Percentiles rank a stretch among this genome's conserved stretches.
phyloP scores from a whole-genome alignment of 2,113 vertebrate genomes.

The Osmerus eperlanus region DNA sequence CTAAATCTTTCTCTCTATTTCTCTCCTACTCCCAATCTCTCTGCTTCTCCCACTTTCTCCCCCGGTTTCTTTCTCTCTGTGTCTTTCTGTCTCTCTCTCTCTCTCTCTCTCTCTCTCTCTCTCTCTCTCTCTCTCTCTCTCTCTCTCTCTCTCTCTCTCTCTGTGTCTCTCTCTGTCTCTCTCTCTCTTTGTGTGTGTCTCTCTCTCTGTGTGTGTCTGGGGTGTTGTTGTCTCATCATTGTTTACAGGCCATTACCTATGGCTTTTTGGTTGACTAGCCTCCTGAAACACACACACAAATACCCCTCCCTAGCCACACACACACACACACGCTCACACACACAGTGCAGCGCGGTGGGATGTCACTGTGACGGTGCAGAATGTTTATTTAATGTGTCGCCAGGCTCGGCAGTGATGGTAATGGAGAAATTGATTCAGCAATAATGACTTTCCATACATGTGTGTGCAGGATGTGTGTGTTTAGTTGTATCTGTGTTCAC shows the following conservation, averaged over 20 bases:
- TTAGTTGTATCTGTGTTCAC: not conserved
- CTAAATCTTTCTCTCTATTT: too few species aligned
- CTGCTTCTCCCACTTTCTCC: not conserved
- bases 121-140: not conserved
- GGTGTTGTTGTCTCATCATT: conserved; percentile 29
- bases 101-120: not conserved
- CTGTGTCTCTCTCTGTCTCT: not conserved
- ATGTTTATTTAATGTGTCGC: conserved; percentile 54
- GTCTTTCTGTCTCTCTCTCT: not conserved
- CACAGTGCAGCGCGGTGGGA: not conserved
- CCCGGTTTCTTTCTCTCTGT: not conserved
- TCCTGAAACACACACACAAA: too few species aligned
- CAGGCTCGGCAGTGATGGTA: conserved; percentile 38
- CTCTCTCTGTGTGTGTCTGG: not conserved
- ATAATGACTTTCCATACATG: conserved; percentile 54
- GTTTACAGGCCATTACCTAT: conserved; percentile 49
- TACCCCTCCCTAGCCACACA: not conserved
- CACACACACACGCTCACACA: not conserved
- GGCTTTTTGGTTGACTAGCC: conserved; percentile 23
- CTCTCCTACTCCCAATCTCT: too few species aligned
- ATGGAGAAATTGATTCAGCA: conserved; percentile 59
- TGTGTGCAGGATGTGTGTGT: not conserved
- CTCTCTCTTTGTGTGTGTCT: conserved; percentile 2
- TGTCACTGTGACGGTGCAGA: conserved; percentile 31
- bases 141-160: not conserved